Percentiles rank a stretch among this genome's conserved stretches.
phyloP scores from a whole-genome alignment of 2,888 invertebrate genomes.

The Platycheirus rosarum region DNA sequence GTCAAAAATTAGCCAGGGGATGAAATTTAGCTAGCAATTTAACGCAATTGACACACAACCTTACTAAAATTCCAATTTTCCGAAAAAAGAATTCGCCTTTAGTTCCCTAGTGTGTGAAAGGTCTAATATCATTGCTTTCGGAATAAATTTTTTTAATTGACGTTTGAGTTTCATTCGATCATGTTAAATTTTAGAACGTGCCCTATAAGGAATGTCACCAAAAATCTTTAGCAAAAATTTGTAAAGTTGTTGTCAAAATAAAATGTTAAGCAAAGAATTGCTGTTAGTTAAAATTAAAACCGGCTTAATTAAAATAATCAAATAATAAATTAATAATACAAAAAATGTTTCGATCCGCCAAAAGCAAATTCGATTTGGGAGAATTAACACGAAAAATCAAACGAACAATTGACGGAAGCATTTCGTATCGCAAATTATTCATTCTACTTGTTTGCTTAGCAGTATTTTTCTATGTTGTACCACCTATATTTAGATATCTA shows the following conservation, averaged over 20 bases:
- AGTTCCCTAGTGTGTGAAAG: no score
- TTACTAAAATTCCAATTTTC: no score
- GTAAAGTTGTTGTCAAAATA: conserved; percentile 62
- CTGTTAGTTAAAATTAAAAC: conserved; percentile 33
- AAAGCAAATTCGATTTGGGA: conserved; percentile 81
- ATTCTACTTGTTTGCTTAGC: conserved; percentile 83
- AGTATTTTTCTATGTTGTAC: conserved; percentile 86
- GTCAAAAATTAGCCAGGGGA: no score
- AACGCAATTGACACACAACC: no score
- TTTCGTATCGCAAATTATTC: conserved; percentile 81
- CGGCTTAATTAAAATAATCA: conserved; percentile 52
- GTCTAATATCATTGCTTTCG: no score
- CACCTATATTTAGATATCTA: conserved; percentile 86
- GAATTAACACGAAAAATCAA: conserved; percentile 80
- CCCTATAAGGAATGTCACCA: not conserved
- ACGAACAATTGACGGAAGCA: conserved; percentile 79
- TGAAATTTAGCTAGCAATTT: no score
- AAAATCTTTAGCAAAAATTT: conserved; percentile 28
- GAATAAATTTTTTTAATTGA: no score
- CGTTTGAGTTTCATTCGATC: no score
- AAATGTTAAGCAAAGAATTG: conserved; percentile 50
- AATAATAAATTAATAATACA: conserved; percentile 10
- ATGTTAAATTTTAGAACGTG: not conserved
- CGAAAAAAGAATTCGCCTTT: no score
- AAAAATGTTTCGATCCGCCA: conserved; percentile 80